Base-by-base conservation (phyloP, 1,140 invertebrate genomes). In the Bombus fervidus region DNA sequence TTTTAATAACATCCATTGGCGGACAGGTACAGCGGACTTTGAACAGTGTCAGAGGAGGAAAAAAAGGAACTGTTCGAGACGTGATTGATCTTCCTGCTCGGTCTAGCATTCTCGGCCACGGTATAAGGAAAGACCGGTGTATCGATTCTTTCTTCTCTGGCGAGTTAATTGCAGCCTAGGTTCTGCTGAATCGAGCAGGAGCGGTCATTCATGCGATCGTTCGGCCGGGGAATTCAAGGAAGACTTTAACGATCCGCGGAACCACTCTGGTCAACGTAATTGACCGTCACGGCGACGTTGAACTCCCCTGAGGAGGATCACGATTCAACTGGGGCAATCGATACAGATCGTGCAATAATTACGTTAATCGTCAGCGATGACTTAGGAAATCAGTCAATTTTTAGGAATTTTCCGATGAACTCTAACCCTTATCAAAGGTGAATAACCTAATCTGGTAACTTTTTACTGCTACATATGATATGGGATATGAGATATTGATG, bases 121-220 rank as follows among this genome's bases (percentile, higher is more conserved):
- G 1, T 73, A 74, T 85, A 85, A 85, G 83, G 77, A 39, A 69
- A 85, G 43, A 85, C 83, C 68, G 34, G 83, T 85, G 31, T 80
- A 47, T 53, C 76, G 77, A 62, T 85, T 64, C 76, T 80, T 85
- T 85, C 71, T 85, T 85, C 43, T n/a, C 66, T 57, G 25, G 68
- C 43, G n/a, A 59, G 74, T 79, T 84, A 84, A 84, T 84, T 84
- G 83, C 83, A 39, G 53, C 37, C 81, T 43, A 57, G 53, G 25
- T 31, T 62, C 53, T 31, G n/a, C 31, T 85, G 83, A 80, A 85
- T 85, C 68, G 69, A 43, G 66, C 66, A 31, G 39, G 53, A 41
- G 13, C 57, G 76, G 68, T 64, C 76, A 85, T 85, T 85, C 83
- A 80, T 80, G 53, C 53, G 69, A 73, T 62, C 69, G n/a, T 31